Evolutionary conservation across 2,888 invertebrate genomes (phyloP).

Genomic region (Girardia tigrina): DNA sequence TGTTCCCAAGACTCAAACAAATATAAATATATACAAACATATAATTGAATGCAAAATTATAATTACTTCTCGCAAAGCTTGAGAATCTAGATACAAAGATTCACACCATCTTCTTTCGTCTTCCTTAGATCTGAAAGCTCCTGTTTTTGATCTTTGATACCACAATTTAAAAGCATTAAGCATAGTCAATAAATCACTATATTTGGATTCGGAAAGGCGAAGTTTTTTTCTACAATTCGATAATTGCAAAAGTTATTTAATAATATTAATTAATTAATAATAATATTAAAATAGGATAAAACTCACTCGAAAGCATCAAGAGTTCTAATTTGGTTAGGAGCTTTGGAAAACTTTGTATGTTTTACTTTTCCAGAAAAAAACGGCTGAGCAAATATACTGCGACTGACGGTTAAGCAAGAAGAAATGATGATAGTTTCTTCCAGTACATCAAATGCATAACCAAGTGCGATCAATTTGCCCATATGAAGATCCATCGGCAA

Average conservation of each 20-base stretch:
- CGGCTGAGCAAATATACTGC: background rate
- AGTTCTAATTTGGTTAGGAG: constrained; percentile 3
- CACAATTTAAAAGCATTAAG: background rate
- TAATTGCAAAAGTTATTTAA: background rate
- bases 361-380: constrained; percentile 4
- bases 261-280: background rate
- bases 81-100: background rate
- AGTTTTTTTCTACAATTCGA: background rate
- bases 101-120: background rate
- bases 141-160: background rate
- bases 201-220: constrained; percentile 7
- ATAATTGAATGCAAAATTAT: too few relatives aligned
- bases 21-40: too few relatives aligned
- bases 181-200: constrained; percentile 9
- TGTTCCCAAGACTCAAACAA: too few relatives aligned
- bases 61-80: background rate
- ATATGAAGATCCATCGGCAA: constrained; percentile 70
- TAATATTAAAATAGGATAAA: background rate
- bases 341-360: background rate
- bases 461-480: constrained; percentile 69
- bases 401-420: constrained; percentile 12
- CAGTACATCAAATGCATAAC: constrained; percentile 69
- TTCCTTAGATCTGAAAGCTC: background rate
- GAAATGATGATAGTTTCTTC: constrained; percentile 72
- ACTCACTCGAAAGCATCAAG: constrained; percentile 3